These are phyloP conservation scores for Epicauta chinensis DNA, from an alignment of 1,140 invertebrate species.

Conservation along the genomic window DNA sequence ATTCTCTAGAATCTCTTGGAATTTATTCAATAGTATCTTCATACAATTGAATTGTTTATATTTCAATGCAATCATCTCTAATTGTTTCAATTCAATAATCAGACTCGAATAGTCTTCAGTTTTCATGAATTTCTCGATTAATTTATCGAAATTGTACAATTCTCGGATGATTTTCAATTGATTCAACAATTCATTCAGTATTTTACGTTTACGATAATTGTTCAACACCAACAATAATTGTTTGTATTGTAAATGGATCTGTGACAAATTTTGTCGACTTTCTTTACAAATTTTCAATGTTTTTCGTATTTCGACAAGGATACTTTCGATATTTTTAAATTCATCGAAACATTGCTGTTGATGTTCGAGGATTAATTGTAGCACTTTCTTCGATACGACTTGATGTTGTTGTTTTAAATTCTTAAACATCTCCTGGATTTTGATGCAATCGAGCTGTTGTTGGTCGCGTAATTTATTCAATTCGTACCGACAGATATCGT, in stretches of 20 bases:
- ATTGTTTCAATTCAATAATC: slow-evolving; percentile 81
- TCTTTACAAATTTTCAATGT: slow-evolving; percentile 64
- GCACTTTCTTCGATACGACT: slow-evolving; percentile 85
- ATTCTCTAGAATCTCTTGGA: slow-evolving; percentile 87
- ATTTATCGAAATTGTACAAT: slow-evolving; percentile 77
- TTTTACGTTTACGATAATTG: slow-evolving; percentile 79
- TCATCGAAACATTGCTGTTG: slow-evolving; percentile 77
- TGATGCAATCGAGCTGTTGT: slow-evolving; percentile 53
- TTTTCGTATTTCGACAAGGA: slow-evolving; percentile 66
- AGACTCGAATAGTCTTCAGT: slow-evolving; percentile 85
- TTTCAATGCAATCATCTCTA: slow-evolving; percentile 72
- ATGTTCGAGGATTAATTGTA: slow-evolving; percentile 86
- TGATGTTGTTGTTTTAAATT: slow-evolving; percentile 66
- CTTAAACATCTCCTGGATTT: slow-evolving; percentile 61
- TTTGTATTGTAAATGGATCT: slow-evolving; percentile 75
- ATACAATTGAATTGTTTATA: slow-evolving; percentile 84
- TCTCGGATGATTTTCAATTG: slow-evolving; percentile 77
- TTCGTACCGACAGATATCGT: slow-evolving; percentile 63
- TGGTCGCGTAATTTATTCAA: slow-evolving; percentile 61
- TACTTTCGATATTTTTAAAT: slow-evolving; percentile 71
- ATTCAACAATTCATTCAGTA: slow-evolving; percentile 68
- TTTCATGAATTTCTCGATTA: slow-evolving; percentile 71
- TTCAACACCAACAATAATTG: slow-evolving; percentile 80
- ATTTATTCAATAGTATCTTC: slow-evolving; percentile 73
- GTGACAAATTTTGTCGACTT: slow-evolving; percentile 62